phyloP scores from a whole-genome alignment of 2,888 invertebrate species.

The Caradrina kadenii region DNA sequence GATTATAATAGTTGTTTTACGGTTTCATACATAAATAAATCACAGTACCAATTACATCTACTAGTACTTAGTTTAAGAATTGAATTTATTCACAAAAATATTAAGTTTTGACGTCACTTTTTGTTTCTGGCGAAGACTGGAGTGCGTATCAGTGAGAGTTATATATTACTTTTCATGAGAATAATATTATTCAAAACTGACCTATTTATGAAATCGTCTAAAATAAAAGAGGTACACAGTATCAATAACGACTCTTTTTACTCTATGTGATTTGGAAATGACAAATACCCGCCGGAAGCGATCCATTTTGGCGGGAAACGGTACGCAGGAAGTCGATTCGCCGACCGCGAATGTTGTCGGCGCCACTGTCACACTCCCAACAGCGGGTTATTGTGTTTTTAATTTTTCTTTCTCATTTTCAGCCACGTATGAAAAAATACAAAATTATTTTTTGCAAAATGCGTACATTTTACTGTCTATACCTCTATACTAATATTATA shows the following conservation, averaged over 20 bases:
- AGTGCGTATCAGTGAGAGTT: neutral
- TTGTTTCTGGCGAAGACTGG: neutral
- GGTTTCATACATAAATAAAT: constrained; percentile 2
- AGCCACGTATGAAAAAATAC: constrained; percentile 33
- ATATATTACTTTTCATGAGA: neutral
- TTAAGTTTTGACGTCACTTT: neutral
- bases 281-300: constrained; percentile 89
- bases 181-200: neutral
- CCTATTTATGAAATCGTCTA: neutral
- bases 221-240: constrained; percentile 15
- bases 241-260: constrained; percentile 68
- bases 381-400: constrained; percentile 69
- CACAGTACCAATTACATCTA: constrained; percentile 4
- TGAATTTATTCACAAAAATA: neutral
- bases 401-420: constrained; percentile 60
- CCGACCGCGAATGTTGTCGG: constrained; percentile 87
- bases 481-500: no score
- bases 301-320: constrained; percentile 90
- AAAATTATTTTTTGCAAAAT: neutral
- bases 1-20: constrained; percentile 48
- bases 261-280: constrained; percentile 81
- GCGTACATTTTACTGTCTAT: neutral
- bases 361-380: constrained; percentile 77
- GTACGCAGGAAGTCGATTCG: constrained; percentile 88
- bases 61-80: neutral